Percentiles rank a stretch among this genome's conserved stretches.
These are phyloP conservation scores for Austrofundulus limnaeus DNA, from an alignment of 2,113 vertebrate species.

Conservation along the genomic window DNA sequence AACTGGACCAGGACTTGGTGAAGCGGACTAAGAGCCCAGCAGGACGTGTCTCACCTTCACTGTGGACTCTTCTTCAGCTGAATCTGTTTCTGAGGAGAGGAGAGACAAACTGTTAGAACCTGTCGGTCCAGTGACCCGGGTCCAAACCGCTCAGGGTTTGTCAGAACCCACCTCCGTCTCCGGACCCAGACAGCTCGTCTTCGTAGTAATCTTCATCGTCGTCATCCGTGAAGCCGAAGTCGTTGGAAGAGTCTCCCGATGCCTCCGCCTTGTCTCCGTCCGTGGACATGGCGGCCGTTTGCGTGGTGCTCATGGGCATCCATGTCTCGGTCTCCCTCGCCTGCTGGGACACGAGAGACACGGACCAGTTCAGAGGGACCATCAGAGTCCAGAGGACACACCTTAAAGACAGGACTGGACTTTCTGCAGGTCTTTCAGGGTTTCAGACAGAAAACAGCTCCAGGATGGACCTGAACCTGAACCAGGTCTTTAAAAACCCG, in stretches of 20 bases:
- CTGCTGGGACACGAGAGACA: conserved; percentile 65
- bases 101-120: too few relatives aligned
- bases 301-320: conserved; percentile 73
- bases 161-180: conserved; percentile 75
- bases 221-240: conserved; percentile 65
- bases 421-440: too few relatives aligned
- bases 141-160: accelerated
- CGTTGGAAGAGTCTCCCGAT: conserved; percentile 62
- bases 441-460: too few relatives aligned
- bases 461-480: too few relatives aligned
- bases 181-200: conserved; percentile 82
- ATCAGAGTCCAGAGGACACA: background rate
- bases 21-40: too few relatives aligned
- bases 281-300: conserved; percentile 4
- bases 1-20: background rate
- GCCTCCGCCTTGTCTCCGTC: conserved; percentile 26
- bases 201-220: conserved; percentile 64
- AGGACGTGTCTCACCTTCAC: conserved; percentile 51
- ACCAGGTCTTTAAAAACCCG: too few relatives aligned
- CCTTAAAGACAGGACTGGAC: too few relatives aligned
- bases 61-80: background rate
- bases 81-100: background rate
- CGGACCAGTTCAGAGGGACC: conserved; percentile 14
- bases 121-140: too few relatives aligned
- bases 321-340: conserved; percentile 82